phyloP scores from a whole-genome alignment of 2,113 vertebrate genomes.

The Anolis sagrei region DNA sequence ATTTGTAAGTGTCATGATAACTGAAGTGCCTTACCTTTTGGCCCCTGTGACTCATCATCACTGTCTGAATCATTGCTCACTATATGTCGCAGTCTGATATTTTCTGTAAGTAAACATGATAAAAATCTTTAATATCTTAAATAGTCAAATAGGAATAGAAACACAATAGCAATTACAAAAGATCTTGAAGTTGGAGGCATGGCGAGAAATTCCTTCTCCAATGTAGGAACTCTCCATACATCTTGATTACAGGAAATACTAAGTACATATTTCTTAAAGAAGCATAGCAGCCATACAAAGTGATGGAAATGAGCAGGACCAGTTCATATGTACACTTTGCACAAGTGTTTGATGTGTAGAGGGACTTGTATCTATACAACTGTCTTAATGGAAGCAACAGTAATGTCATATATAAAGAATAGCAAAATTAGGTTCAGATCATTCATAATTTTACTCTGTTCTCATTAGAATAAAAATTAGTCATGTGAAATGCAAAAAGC shows the following conservation, averaged over 20 bases:
- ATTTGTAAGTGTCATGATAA: not conserved
- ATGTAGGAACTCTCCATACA: not conserved
- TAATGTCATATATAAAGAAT: not conserved
- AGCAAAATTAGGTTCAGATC: not conserved
- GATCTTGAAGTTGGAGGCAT: not conserved
- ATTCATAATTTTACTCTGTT: not conserved
- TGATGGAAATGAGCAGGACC: not conserved
- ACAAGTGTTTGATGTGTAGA: not conserved
- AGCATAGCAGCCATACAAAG: not conserved
- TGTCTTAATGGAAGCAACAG: not conserved
- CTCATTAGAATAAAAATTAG: not conserved
- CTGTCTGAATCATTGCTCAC: constrained; percentile 90
- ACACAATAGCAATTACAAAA: not conserved
- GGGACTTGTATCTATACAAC: not conserved
- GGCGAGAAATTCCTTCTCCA: not conserved
- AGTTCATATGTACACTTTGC: not conserved
- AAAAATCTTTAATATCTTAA: not conserved
- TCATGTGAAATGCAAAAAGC: not conserved
- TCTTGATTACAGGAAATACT: not conserved
- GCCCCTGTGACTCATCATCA: constrained; percentile 85
- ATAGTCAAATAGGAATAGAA: not conserved
- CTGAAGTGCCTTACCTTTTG: constrained; percentile 82
- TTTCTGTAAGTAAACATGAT: constrained; percentile 81
- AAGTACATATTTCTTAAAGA: not conserved
- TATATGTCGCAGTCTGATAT: constrained; percentile 90